phyloP scores from a whole-genome alignment of 1,140 invertebrate genomes.

The Dufourea novaeangliae region DNA sequence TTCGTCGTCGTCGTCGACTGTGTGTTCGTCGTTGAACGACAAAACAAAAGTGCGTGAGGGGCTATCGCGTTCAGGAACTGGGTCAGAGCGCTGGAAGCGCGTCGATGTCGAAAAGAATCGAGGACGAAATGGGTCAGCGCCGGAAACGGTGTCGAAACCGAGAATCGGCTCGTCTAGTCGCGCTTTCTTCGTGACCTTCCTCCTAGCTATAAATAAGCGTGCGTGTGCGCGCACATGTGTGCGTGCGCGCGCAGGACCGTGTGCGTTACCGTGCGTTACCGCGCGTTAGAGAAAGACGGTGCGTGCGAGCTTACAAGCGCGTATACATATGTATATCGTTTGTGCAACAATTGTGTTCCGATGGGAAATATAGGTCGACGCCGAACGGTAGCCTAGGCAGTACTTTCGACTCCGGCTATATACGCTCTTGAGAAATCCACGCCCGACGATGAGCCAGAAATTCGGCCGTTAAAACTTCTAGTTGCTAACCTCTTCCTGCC shows the following conservation, averaged over 20 bases:
- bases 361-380: conserved; percentile 58
- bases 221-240: conserved; percentile 2
- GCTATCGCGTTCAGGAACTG: conserved; percentile 54
- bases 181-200: conserved; percentile 78
- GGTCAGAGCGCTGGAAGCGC: conserved; percentile 53
- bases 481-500: not conserved
- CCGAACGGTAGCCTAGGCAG: conserved; percentile 32
- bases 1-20: not conserved
- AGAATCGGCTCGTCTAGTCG: conserved; percentile 63
- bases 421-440: not conserved
- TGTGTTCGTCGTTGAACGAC: too few species aligned
- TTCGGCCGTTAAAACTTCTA: not conserved
- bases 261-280: not conserved
- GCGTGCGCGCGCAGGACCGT: not conserved
- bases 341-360: conserved; percentile 49
- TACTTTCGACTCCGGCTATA: conserved; percentile 34
- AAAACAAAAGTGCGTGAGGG: conserved; percentile 50
- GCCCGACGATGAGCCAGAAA: conserved; percentile 24
- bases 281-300: conserved; percentile 33
- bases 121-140: conserved; percentile 73
- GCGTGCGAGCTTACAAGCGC: conserved; percentile 50
- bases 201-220: conserved; percentile 69
- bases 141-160: conserved; percentile 71
- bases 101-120: conserved; percentile 71
- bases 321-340: conserved; percentile 48